Base-by-base conservation (phyloP, 2,797 vertebrate genomes). In the Chiloscyllium punctatum region DNA sequence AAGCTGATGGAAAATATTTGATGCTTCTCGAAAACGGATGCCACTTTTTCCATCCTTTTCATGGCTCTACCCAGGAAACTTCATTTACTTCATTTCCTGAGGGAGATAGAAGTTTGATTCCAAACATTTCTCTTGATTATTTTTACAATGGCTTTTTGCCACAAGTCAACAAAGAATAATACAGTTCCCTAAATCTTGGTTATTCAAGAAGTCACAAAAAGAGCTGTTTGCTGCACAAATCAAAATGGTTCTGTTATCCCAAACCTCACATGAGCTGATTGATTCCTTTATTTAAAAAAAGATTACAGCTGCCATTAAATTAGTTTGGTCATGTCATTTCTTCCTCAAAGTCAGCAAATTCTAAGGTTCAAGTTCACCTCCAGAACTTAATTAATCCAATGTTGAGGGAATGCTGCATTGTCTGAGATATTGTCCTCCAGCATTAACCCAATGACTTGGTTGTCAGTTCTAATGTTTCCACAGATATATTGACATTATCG, bases 111-210 rank as follows among this genome's bases (percentile, higher is more conserved):
- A n/a, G 57, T 91, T n/a, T n/a, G 57, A 66, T 91, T 66, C 62
- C 88, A 91, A 66, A 66, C 18, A n/a, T 91, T 91, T 68, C 57
- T 23, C 57, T 62, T 84, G 82, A 84, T 84, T 84, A 84, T 84
- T 84, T 84, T 84, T 48, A 48, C 37, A 48, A 23, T 84, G 25
- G 62, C n/a, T n/a, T 91, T 66, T 68, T n/a, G 57, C 16, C 88
- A 68, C 16, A 91, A n/a, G 4, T 91, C 33, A 68, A n/a, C 62
- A 25, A 91, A 91, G 37, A 91, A 68, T 0, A 66, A 91, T 33
- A 62, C 1, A 18, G 53, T 62, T 62, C 53, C 27, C 27, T 90
- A 18, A 30, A 62, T 30, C 30, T 53, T 13, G 84, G 84, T 87
- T 53, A 30, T 8, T 23, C 30, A 91, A 62, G 53, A 91, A n/a